Conservation (phyloP, 1,140 invertebrate species). For the Drosophila baimaii region DNA sequence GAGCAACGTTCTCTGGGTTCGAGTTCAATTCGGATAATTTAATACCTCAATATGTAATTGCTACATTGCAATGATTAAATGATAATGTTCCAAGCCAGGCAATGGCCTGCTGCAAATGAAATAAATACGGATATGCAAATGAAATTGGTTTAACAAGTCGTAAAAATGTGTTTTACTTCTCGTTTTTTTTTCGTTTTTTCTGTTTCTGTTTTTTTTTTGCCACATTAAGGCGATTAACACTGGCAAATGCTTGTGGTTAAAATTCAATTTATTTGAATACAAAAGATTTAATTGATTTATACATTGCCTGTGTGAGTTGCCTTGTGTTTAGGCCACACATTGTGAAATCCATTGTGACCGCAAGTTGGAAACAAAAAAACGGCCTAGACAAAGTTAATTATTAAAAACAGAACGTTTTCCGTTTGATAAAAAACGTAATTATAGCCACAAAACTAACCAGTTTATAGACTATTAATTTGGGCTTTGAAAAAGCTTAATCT, state of each 20-base stretch:
- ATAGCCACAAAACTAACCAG: constrained; percentile 26
- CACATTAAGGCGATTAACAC: constrained; percentile 63
- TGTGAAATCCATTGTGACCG: background rate
- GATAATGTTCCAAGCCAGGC: constrained; percentile 50
- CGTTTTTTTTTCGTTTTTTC: constrained; percentile 3
- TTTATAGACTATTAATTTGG: constrained; percentile 40
- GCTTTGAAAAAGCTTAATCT: constrained; percentile 29
- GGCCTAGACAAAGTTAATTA: constrained; percentile 30
- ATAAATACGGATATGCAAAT: constrained; percentile 67
- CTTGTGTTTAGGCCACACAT: constrained; percentile 15
- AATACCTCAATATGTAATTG: constrained; percentile 72
- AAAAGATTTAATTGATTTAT: constrained; percentile 50
- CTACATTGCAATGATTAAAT: constrained; percentile 65
- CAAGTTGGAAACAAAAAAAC: constrained; percentile 15
- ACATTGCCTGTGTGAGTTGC: background rate
- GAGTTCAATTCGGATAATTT: constrained; percentile 50
- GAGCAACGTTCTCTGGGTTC: constrained; percentile 23
- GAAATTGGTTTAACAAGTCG: constrained; percentile 59
- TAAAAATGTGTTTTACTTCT: constrained; percentile 49
- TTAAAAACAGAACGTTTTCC: constrained; percentile 22
- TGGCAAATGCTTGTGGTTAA: constrained; percentile 23
- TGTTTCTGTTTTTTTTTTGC: constrained; percentile 28
- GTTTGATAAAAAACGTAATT: constrained; percentile 22
- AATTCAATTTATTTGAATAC: constrained; percentile 55
- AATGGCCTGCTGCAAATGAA: constrained; percentile 5